These are phyloP conservation scores for Arenaria interpres DNA, from an alignment of 2,113 vertebrate genomes.

Conservation along the genomic window DNA sequence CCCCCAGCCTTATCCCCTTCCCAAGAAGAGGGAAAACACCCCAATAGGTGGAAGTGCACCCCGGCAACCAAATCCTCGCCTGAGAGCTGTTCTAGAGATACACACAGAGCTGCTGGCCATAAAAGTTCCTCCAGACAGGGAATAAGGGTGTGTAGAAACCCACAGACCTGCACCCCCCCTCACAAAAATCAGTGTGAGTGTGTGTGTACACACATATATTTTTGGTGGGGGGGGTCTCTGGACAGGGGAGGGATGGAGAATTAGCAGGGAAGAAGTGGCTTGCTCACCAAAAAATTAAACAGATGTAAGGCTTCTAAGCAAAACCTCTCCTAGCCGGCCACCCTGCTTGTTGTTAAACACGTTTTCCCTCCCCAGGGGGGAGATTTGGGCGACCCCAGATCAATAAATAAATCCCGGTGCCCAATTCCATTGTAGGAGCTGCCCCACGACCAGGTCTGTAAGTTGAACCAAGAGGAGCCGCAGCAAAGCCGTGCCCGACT, in stretches of 20 bases:
- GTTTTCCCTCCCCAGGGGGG: not conserved
- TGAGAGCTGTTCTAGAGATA: not conserved
- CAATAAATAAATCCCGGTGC: not conserved
- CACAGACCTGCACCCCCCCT: not conserved
- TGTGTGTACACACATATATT: not conserved
- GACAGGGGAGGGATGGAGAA: not conserved
- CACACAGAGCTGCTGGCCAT: not conserved
- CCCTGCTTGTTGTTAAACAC: not conserved
- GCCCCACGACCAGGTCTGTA: not conserved
- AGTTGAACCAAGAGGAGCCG: not conserved
- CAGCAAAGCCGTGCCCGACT: not conserved
- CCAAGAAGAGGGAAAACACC: not conserved
- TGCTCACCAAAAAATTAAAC: not conserved
- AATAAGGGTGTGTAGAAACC: not conserved
- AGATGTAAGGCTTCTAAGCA: not conserved
- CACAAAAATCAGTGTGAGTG: not conserved
- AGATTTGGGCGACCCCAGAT: not conserved
- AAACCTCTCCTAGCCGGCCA: not conserved
- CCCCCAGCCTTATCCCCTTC: not conserved
- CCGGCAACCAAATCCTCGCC: not conserved
- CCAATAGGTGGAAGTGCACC: not conserved
- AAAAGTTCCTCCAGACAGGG: not conserved
- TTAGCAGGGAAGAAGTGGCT: not conserved
- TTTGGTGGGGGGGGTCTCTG: not conserved
- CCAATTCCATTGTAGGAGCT: not conserved